Percentiles rank a stretch among this genome's conserved stretches.
phyloP scores from a whole-genome alignment of 1,140 invertebrate species.

The Zaprionus lachaisei region DNA sequence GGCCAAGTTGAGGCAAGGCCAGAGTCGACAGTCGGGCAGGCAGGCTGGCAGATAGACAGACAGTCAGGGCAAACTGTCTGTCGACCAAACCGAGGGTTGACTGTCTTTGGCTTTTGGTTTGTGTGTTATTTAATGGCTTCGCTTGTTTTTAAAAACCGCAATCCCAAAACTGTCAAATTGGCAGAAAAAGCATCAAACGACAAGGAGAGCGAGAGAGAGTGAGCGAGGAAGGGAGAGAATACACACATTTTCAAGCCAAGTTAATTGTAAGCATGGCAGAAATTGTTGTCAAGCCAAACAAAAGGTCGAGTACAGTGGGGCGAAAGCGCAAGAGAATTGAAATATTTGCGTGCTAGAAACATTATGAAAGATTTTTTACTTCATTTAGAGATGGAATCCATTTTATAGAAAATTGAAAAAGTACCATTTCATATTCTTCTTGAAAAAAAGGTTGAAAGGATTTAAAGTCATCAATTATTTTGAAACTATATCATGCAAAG shows the following conservation, averaged over 20 bases:
- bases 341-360: not conserved
- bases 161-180: constrained; percentile 68
- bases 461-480: too few species aligned
- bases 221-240: not conserved
- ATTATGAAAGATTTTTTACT: too few species aligned
- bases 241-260: constrained; percentile 35
- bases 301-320: constrained; percentile 12
- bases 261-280: constrained; percentile 62
- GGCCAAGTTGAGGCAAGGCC: too few species aligned
- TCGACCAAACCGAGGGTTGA: constrained; percentile 12
- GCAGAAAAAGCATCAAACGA: constrained; percentile 59
- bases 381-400: too few species aligned
- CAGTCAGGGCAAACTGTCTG: not conserved
- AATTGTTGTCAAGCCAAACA: constrained; percentile 44
- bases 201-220: not conserved
- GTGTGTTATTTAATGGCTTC: constrained; percentile 68
- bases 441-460: too few species aligned
- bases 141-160: constrained; percentile 58
- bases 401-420: too few species aligned
- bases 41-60: constrained; percentile 9
- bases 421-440: too few species aligned
- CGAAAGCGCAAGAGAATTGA: not conserved
- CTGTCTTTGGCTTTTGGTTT: constrained; percentile 33
- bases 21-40: not conserved
- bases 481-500: too few species aligned